A percentile compares a stretch with the other conserved stretches of the same genome.
Conservation (phyloP, 2,113 vertebrate species). For the Proteles cristata region DNA sequence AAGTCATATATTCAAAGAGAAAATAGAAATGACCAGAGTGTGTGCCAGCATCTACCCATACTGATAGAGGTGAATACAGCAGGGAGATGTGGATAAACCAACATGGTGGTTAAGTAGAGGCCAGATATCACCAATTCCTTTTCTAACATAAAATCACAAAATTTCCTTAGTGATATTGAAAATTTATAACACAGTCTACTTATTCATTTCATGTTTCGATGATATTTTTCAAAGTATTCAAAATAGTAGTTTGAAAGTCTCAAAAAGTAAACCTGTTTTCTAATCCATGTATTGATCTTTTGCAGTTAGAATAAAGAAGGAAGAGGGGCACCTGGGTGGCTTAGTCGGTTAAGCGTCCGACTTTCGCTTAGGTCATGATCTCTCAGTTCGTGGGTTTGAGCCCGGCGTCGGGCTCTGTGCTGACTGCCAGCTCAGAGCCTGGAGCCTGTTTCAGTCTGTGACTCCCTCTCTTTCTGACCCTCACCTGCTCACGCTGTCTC, state of each 20-base stretch:
- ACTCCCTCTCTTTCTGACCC: too few species aligned
- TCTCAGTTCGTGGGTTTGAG: too few species aligned
- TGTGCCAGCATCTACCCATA: background rate
- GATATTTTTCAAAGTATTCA: background rate
- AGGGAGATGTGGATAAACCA: background rate
- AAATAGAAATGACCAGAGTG: background rate
- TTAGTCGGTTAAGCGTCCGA: too few species aligned
- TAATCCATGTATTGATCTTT: background rate
- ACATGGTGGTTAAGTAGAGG: background rate
- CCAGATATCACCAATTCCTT: background rate
- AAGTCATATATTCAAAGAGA: background rate
- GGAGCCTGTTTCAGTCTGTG: too few species aligned
- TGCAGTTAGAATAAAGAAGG: background rate
- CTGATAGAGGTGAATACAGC: background rate
- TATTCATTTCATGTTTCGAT: background rate
- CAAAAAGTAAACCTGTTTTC: background rate
- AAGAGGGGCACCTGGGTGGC: too few species aligned
- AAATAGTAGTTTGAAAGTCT: conserved; percentile 17
- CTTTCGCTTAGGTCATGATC: too few species aligned
- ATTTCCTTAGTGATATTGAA: background rate
- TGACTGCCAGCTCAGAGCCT: too few species aligned
- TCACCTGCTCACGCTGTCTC: too few species aligned
- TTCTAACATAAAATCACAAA: background rate
- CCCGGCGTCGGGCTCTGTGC: too few species aligned
- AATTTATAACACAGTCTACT: background rate